These are phyloP conservation scores for Epizoanthus stellaris DNA, from an alignment of 92 coral and sea anemone genomes.

Conservation along the genomic window DNA sequence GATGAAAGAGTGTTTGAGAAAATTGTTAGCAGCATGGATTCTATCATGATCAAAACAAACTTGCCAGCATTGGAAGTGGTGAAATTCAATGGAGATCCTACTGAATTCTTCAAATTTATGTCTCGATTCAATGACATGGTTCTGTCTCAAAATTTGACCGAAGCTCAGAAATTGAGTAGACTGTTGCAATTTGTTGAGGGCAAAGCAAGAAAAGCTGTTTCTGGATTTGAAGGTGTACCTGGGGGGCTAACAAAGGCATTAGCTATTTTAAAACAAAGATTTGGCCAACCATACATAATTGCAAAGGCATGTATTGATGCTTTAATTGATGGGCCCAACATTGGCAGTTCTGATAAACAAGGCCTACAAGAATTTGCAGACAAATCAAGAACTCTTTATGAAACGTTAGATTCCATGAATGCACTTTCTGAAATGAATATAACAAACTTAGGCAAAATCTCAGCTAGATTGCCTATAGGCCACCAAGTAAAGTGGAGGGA, in stretches of 20 bases:
- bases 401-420: conserved; percentile 52
- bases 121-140: conserved; percentile 55
- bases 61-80: conserved; percentile 58
- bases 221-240: conserved; percentile 28
- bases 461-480: conserved; percentile 51
- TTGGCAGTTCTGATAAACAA: conserved; percentile 45
- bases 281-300: conserved; percentile 54
- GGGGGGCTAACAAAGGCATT: conserved; percentile 51
- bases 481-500: conserved; percentile 66
- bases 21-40: conserved; percentile 48
- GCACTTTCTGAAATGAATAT: conserved; percentile 74
- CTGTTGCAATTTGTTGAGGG: conserved; percentile 58
- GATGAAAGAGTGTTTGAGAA: conserved; percentile 44
- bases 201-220: conserved; percentile 49
- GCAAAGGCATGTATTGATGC: conserved; percentile 53
- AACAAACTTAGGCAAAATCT: conserved; percentile 60
- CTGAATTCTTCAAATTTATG: conserved; percentile 42
- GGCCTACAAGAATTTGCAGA: conserved; percentile 63
- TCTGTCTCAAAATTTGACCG: conserved; percentile 51
- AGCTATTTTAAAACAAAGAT: conserved; percentile 51
- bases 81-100: conserved; percentile 57
- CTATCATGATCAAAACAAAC: conserved; percentile 51
- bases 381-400: conserved; percentile 55
- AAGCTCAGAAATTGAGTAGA: conserved; percentile 50
- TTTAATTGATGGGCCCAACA: conserved; percentile 49